Percentiles rank a stretch among this genome's conserved stretches.
Evolutionary conservation across 2,797 vertebrate species (phyloP).

Genomic region (Protosalanx chinensis): DNA sequence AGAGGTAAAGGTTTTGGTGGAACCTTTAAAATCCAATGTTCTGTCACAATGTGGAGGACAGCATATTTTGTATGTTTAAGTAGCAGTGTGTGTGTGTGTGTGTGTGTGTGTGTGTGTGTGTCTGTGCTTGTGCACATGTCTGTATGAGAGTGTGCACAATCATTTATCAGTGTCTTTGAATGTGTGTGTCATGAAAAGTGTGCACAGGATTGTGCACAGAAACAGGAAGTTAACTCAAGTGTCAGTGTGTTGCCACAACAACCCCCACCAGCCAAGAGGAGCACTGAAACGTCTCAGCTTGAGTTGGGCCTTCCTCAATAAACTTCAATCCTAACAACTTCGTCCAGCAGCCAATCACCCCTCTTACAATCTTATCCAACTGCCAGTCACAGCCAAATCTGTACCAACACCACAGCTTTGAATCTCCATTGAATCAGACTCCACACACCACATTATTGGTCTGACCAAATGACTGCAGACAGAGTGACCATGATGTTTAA

Average conservation of each 20-base stretch:
- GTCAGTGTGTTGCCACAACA: constrained; percentile 38
- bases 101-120: neutral
- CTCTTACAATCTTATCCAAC: constrained; percentile 42
- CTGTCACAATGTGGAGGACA: neutral
- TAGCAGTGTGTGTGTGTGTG: neutral
- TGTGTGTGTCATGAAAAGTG: neutral
- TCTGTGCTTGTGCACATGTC: neutral
- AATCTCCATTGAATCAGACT: neutral
- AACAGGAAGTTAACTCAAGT: constrained; percentile 17
- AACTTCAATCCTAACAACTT: constrained; percentile 44
- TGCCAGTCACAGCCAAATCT: constrained; percentile 26
- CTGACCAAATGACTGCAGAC: neutral
- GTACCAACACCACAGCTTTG: constrained; percentile 28
- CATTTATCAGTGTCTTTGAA: neutral
- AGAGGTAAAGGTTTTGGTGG: neutral
- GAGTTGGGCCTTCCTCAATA: constrained; percentile 55
- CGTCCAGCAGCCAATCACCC: constrained; percentile 49
- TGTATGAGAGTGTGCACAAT: neutral
- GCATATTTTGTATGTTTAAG: constrained; percentile 7
- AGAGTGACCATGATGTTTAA: neutral
- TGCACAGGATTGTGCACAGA: constrained; percentile 9
- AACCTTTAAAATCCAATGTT: neutral
- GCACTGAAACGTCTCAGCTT: constrained; percentile 33
- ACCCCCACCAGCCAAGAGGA: constrained; percentile 29
- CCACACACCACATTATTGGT: neutral